A percentile compares a stretch with the other conserved stretches of the same genome.
Evolutionary conservation across 2,113 vertebrate genomes (phyloP).

Genomic region (Corvus hawaiiensis): DNA sequence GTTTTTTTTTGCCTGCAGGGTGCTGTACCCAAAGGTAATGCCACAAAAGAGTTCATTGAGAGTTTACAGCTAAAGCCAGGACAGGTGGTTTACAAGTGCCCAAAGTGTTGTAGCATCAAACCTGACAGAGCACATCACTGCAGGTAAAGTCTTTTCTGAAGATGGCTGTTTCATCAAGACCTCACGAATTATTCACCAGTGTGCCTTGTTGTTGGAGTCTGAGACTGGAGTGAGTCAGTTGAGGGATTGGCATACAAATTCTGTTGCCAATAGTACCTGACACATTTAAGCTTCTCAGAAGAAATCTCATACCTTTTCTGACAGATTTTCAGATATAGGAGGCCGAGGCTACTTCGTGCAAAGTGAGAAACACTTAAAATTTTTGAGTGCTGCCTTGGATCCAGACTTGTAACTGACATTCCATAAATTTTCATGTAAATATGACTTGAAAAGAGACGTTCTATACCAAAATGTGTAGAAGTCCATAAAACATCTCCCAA

Average conservation of each 20-base stretch:
- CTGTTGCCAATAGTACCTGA: background rate
- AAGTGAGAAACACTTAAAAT: background rate
- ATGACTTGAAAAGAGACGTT: background rate
- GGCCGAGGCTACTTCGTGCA: background rate
- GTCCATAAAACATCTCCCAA: background rate
- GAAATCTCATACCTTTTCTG: background rate
- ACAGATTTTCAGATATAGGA: background rate
- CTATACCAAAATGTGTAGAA: background rate
- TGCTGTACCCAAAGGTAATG: conserved; percentile 96
- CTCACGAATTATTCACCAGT: background rate
- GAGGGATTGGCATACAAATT: background rate
- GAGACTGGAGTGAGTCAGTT: background rate
- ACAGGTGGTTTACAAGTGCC: conserved; percentile 98
- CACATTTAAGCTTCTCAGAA: background rate
- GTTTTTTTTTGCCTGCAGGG: conserved; percentile 72
- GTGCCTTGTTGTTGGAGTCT: background rate
- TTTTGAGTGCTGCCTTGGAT: background rate
- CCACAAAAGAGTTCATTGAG: conserved; percentile 98
- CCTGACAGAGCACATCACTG: conserved; percentile 97
- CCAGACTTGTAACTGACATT: background rate
- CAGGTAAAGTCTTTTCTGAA: conserved; percentile 75
- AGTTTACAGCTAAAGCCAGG: conserved; percentile 96
- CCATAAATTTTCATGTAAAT: background rate
- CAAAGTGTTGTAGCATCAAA: conserved; percentile 99
- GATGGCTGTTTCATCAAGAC: background rate